Percentiles rank a stretch among this genome's conserved stretches.
Conservation (phyloP, 2,888 invertebrate species). For the Creontiades dilutus region DNA sequence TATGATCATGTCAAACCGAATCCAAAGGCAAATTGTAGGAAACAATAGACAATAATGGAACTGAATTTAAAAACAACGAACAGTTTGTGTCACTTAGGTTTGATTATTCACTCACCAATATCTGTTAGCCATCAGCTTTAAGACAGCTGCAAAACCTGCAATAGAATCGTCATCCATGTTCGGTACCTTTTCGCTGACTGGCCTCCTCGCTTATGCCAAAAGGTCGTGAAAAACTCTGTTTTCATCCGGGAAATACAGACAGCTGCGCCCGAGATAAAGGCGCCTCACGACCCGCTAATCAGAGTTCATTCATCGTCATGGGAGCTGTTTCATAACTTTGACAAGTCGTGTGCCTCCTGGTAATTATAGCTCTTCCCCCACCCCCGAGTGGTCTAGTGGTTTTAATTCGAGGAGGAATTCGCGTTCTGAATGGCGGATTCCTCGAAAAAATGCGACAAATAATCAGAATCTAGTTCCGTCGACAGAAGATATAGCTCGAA, state of each 20-base stretch:
- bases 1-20: too few relatives aligned
- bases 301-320: background rate
- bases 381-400: background rate
- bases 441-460: too few relatives aligned
- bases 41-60: too few relatives aligned
- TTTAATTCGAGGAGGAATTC: background rate
- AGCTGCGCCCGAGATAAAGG: conserved; percentile 28
- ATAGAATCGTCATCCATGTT: conserved; percentile 17
- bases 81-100: too few relatives aligned
- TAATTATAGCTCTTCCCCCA: background rate
- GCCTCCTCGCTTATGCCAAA: background rate
- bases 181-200: background rate
- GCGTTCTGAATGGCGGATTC: background rate
- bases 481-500: background rate
- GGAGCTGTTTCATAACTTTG: background rate
- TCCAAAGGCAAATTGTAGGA: too few relatives aligned
- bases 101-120: conserved; percentile 38
- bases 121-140: conserved; percentile 30
- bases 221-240: background rate
- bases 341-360: background rate
- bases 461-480: background rate
- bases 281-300: background rate
- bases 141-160: background rate
- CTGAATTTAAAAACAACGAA: too few relatives aligned
- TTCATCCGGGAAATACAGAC: background rate